phyloP scores from a whole-genome alignment of 2,888 invertebrate species.

The Ariolimax columbianus region DNA sequence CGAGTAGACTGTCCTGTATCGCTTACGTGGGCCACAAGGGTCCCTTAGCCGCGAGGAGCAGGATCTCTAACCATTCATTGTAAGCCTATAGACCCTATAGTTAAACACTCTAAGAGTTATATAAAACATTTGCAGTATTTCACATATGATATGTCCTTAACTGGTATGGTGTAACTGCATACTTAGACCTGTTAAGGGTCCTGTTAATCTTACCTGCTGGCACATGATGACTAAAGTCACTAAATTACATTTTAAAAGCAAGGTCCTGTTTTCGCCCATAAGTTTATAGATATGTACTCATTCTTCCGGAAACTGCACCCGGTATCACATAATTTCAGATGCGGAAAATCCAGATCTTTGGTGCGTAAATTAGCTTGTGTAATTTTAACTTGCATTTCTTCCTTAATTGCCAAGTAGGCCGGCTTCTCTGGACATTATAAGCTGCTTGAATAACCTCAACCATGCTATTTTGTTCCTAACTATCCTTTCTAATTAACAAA shows the following conservation, averaged over 20 bases:
- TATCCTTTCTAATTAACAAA: too few relatives aligned
- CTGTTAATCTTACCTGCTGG: not conserved
- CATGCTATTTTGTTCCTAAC: not conserved
- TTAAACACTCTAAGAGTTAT: too few relatives aligned
- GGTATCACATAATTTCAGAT: not conserved
- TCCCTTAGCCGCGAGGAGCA: too few relatives aligned
- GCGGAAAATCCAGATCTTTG: not conserved
- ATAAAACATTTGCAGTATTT: too few relatives aligned
- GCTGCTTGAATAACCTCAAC: not conserved
- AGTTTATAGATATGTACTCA: not conserved
- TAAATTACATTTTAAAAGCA: conserved; percentile 11
- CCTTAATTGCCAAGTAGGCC: not conserved
- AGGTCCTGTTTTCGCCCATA: not conserved
- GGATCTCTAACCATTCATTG: too few relatives aligned
- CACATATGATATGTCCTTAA: too few relatives aligned
- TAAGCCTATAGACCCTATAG: too few relatives aligned
- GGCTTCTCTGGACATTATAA: not conserved
- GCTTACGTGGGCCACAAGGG: too few relatives aligned
- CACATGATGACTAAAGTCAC: not conserved
- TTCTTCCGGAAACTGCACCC: conserved; percentile 2
- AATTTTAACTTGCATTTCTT: not conserved
- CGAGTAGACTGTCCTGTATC: too few relatives aligned
- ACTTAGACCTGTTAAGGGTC: not conserved
- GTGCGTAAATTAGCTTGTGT: not conserved
- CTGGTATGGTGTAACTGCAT: too few relatives aligned